phyloP scores from a whole-genome alignment of 1,140 invertebrate genomes.

The Drosophila nigrodunni region DNA sequence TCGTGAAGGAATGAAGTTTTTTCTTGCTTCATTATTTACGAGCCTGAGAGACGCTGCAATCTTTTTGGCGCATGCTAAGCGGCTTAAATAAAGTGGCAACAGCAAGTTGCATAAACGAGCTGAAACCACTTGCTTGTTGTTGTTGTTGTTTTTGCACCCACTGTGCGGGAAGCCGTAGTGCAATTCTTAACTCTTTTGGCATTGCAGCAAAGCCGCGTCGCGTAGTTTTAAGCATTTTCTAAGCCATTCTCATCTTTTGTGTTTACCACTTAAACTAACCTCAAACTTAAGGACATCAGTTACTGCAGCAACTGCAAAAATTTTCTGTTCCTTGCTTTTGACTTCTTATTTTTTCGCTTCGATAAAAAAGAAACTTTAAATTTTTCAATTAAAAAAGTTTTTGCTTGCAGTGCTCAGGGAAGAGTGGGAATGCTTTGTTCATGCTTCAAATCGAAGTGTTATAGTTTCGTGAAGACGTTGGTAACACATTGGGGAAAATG shows the following conservation, averaged over 20 bases:
- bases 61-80: conserved; percentile 51
- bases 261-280: conserved; percentile 44
- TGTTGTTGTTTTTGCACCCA: background rate
- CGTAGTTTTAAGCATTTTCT: conserved; percentile 45
- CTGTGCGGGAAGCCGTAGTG: conserved; percentile 47
- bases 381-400: conserved; percentile 81
- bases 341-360: conserved; percentile 45
- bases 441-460: background rate
- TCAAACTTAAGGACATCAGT: conserved; percentile 15
- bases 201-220: conserved; percentile 2
- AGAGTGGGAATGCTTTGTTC: background rate
- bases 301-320: conserved; percentile 7
- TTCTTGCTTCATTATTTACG: conserved; percentile 53
- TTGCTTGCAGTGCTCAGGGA: conserved; percentile 42
- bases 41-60: conserved; percentile 32
- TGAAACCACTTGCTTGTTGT: background rate
- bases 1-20: background rate
- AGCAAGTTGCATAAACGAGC: conserved; percentile 33
- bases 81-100: conserved; percentile 61
- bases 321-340: conserved; percentile 1
- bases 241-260: conserved; percentile 33
- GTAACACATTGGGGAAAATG: background rate
- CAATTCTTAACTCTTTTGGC: conserved; percentile 9
- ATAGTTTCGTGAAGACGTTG: background rate
- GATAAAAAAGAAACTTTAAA: conserved; percentile 75